These are phyloP conservation scores for Drosophila koepferae DNA, from an alignment of 2,888 invertebrate genomes.

Conservation along the genomic window DNA sequence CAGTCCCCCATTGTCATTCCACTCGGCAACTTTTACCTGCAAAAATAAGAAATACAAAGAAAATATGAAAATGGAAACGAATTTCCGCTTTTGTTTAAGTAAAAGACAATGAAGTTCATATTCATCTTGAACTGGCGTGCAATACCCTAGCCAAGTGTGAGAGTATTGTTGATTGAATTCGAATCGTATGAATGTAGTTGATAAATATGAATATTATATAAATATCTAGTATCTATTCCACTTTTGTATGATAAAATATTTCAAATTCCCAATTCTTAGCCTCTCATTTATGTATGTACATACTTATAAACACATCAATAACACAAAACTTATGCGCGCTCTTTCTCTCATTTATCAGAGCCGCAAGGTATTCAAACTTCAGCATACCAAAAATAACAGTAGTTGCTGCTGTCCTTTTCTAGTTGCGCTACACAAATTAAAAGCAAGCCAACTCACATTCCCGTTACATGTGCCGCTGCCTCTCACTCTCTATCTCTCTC, in stretches of 20 bases:
- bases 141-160: neutral
- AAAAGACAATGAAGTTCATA: constrained; percentile 5
- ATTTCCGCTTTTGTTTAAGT: constrained; percentile 10
- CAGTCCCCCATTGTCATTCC: constrained; percentile 93
- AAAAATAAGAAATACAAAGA: neutral
- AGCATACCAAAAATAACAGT: neutral
- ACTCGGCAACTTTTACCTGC: constrained; percentile 94
- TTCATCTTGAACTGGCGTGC: neutral
- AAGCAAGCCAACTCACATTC: neutral
- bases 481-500: neutral
- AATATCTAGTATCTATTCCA: neutral
- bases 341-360: neutral
- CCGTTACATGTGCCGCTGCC: neutral
- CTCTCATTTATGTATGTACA: too few relatives aligned
- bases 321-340: constrained; percentile 5
- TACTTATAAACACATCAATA: too few relatives aligned
- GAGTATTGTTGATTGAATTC: too few relatives aligned
- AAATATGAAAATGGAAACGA: neutral
- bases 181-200: neutral
- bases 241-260: neutral
- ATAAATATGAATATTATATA: too few relatives aligned
- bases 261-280: neutral
- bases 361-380: neutral
- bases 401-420: neutral
- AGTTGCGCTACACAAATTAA: constrained; percentile 1